Base-by-base conservation (phyloP, 2,113 vertebrate species). In the Amblyornis subalaris region DNA sequence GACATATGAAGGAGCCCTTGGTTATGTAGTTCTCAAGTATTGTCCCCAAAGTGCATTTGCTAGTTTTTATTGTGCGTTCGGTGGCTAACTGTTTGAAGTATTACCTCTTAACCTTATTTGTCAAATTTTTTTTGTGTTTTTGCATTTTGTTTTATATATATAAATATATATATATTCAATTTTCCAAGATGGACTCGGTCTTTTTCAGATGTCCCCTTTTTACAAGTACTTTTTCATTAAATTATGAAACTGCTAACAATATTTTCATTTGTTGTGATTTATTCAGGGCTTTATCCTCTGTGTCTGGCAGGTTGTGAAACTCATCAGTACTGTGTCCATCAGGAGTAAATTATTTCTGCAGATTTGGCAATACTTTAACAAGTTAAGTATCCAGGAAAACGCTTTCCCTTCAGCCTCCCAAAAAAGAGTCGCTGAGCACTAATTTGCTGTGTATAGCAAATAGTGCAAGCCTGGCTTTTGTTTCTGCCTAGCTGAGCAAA, bases 171-270 rank as follows among this genome's bases (percentile, higher is more conserved):
- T 94, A 95, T 96, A 97, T 97, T 95, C 96, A 96, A 93, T 97
- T 98, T 98, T 98, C 93, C 97, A 98, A 98, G 93, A 98, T 91
- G 95, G 98, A 97, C 87, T 97, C 94, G 28, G 94, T 98, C 98
- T 97, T 98, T 98, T 98, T 97, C 97, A 98, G 96, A 98, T 98
- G 95, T 98, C 96, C 97, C 96, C 97, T 98, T 98, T 98, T 98
- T 98, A 98, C 97, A 97, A 97, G 95, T 97, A 98, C 97, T 98
- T 98, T 98, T 98, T 97, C 98, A 98, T 98, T 98, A 98, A 98
- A 98, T 98, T 98, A 98, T 98, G 97, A 98, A 98, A 98, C 90
- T 98, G 96, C 86, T 98, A 97, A 98, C 95, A 95, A 84, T 94
- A 86, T 76, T 97, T 97, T 91, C 90, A 82, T 93, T 91, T 81